Percentiles rank a stretch among this genome's conserved stretches.
Evolutionary conservation across 2,888 invertebrate species (phyloP).

Genomic region (Eupithecia subumbrata): DNA sequence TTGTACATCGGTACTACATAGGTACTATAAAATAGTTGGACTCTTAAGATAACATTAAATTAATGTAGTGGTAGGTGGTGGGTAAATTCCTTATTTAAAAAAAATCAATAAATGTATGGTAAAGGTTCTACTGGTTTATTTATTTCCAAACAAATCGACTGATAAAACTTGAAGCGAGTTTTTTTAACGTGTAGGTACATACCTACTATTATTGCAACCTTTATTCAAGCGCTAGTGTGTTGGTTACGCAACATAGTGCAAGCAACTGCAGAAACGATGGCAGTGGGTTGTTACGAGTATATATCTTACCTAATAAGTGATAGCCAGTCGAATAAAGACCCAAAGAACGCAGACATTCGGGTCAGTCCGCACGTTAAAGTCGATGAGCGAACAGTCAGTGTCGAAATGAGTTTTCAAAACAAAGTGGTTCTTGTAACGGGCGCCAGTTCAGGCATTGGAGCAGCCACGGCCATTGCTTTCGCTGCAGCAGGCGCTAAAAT

Average conservation of each 20-base stretch:
- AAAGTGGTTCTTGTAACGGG: slow-evolving; percentile 82
- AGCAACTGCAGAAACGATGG: not conserved
- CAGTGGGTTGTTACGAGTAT: not conserved
- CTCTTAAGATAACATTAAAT: no score
- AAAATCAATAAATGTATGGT: not conserved
- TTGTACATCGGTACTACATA: no score
- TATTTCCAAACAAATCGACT: not conserved
- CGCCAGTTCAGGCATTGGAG: slow-evolving; percentile 87
- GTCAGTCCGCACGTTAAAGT: slow-evolving; percentile 14
- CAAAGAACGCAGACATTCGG: not conserved
- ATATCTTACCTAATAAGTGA: slow-evolving; percentile 5
- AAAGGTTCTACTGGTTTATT: not conserved
- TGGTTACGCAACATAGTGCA: not conserved
- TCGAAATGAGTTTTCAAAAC: slow-evolving; percentile 29
- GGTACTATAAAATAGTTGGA: no score
- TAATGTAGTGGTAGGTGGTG: no score
- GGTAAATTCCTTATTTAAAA: no score
- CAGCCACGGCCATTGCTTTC: slow-evolving; percentile 84
- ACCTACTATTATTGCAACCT: not conserved
- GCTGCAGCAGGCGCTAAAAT: slow-evolving; percentile 83
- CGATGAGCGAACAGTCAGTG: not conserved
- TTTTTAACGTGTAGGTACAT: not conserved
- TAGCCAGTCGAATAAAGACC: not conserved
- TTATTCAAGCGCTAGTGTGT: not conserved
- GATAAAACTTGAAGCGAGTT: not conserved